These are phyloP conservation scores for Zenarchopterus dispar DNA, from an alignment of 2,797 vertebrate species.

Conservation along the genomic window DNA sequence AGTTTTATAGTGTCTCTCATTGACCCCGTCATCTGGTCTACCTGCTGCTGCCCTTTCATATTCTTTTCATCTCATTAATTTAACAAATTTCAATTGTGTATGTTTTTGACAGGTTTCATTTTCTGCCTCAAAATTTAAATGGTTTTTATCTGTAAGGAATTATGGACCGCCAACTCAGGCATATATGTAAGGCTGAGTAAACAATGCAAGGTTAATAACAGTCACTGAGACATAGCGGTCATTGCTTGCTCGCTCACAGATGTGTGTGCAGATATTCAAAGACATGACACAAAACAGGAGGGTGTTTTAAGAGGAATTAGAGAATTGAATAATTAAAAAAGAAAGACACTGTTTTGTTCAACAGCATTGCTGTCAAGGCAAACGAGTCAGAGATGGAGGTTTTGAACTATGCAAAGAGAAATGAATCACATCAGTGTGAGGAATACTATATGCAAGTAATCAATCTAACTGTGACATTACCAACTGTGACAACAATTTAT, in stretches of 20 bases:
- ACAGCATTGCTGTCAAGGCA: slow-evolving; percentile 63
- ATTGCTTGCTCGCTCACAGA: slow-evolving; percentile 14
- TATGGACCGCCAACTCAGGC: slow-evolving; percentile 59
- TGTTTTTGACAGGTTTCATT: slow-evolving; percentile 87
- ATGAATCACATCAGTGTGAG: slow-evolving; percentile 79
- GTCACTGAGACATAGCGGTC: slow-evolving; percentile 35
- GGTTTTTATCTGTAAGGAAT: slow-evolving; percentile 74
- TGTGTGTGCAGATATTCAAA: slow-evolving; percentile 20
- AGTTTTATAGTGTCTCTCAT: slow-evolving; percentile 84
- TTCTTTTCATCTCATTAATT: slow-evolving; percentile 88
- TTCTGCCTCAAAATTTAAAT: slow-evolving; percentile 62
- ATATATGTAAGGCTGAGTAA: slow-evolving; percentile 70
- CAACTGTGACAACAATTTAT: slow-evolving; percentile 75
- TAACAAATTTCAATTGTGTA: slow-evolving; percentile 88
- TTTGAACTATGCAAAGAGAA: slow-evolving; percentile 73
- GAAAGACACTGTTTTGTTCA: slow-evolving; percentile 67
- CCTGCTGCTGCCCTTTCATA: slow-evolving; percentile 81
- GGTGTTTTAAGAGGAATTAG: slow-evolving; percentile 62
- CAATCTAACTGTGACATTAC: slow-evolving; percentile 73
- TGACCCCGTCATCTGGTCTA: slow-evolving; percentile 86
- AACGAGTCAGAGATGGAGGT: slow-evolving; percentile 72
- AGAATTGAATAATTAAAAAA: slow-evolving; percentile 77
- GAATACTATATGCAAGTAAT: slow-evolving; percentile 72
- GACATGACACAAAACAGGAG: slow-evolving; percentile 16
- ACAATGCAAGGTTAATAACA: slow-evolving; percentile 75